Conservation (phyloP, 2,888 invertebrate species). For the Priocnemis perturbator region DNA sequence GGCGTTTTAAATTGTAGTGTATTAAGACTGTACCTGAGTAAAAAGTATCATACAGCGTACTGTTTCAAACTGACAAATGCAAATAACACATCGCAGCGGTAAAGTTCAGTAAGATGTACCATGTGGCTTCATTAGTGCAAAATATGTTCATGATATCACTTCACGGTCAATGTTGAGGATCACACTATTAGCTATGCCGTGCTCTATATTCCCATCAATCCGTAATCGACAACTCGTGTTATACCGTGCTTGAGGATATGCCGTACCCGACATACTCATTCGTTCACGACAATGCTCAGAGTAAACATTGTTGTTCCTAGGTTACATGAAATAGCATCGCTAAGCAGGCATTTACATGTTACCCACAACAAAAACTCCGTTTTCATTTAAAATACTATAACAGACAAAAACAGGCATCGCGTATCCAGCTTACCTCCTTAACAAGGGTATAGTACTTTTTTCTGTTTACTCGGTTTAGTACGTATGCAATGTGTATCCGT, state of each 20-base stretch:
- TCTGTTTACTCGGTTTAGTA: constrained; percentile 61
- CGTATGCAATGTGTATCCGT: constrained; percentile 52
- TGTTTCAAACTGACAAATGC: constrained; percentile 15
- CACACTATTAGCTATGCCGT: constrained; percentile 27
- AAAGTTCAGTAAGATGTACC: constrained; percentile 16
- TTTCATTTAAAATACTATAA: constrained; percentile 71
- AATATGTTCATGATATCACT: constrained; percentile 18
- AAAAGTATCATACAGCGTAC: constrained; percentile 22
- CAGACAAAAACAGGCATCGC: constrained; percentile 72
- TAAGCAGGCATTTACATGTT: constrained; percentile 72
- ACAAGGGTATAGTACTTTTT: constrained; percentile 66
- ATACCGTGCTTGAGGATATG: too few relatives aligned
- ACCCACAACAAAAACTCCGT: constrained; percentile 70
- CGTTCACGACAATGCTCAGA: constrained; percentile 36
- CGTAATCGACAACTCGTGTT: constrained; percentile 4
- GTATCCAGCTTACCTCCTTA: constrained; percentile 70
- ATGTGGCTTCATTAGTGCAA: constrained; percentile 24
- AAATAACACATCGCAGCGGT: constrained; percentile 13
- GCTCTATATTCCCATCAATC: constrained; percentile 26
- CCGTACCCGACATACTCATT: not conserved
- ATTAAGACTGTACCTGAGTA: constrained; percentile 18
- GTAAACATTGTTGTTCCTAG: constrained; percentile 25
- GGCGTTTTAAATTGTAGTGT: constrained; percentile 19
- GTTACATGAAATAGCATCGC: constrained; percentile 72
- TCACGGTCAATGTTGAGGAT: constrained; percentile 21